phyloP scores from a whole-genome alignment of 2,113 vertebrate species.

The Lophura nycthemera region DNA sequence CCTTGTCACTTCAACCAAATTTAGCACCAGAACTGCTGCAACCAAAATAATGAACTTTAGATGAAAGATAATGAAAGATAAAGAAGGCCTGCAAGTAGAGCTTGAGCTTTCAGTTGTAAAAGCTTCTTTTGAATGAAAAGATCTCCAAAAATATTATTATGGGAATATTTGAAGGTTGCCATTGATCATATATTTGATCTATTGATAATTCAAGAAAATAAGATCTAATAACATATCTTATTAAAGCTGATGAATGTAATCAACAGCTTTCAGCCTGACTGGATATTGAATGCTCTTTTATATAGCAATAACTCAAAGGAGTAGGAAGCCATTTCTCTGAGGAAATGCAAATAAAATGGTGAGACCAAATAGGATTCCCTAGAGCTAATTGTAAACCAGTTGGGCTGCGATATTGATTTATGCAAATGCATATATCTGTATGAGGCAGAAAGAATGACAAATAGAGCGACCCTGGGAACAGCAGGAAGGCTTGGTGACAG shows the following conservation, averaged over 20 bases:
- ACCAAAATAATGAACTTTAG: neutral
- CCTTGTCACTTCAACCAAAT: neutral
- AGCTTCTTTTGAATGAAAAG: neutral
- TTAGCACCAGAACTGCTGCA: neutral
- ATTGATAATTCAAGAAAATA: slow-evolving; percentile 45
- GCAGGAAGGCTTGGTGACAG: neutral
- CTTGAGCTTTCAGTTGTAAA: neutral
- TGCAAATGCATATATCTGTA: neutral
- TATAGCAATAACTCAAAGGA: slow-evolving; percentile 29
- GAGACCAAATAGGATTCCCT: neutral
- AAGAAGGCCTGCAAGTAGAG: neutral
- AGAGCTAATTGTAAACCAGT: slow-evolving; percentile 3
- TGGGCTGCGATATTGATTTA: neutral
- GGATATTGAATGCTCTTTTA: slow-evolving; percentile 39
- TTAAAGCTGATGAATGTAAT: slow-evolving; percentile 37
- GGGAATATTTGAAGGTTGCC: slow-evolving; percentile 23
- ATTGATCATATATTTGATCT: slow-evolving; percentile 34
- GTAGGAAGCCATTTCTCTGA: neutral
- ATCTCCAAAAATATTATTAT: slow-evolving; percentile 18
- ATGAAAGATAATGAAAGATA: neutral
- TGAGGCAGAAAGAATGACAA: neutral
- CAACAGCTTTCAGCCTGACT: slow-evolving; percentile 43
- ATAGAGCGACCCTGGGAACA: neutral
- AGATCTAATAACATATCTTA: slow-evolving; percentile 26
- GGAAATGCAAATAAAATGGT: neutral